Evolutionary conservation across 2,113 vertebrate species (phyloP), one percentile per base, ranked within the genome.

Genomic region (Leptocoma aspasia): DNA sequence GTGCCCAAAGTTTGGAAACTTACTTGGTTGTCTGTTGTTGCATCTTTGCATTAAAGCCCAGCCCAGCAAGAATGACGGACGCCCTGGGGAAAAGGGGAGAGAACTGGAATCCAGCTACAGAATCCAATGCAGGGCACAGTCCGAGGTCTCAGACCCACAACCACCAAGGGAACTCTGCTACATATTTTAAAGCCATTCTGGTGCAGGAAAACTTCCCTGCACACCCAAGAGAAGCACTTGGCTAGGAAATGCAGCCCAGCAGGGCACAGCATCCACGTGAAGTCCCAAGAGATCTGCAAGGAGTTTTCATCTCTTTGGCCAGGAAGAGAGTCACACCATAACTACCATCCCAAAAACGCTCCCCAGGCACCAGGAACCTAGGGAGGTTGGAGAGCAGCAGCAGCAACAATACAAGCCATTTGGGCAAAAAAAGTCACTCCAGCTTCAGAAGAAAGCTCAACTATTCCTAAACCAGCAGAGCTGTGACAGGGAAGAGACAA

Each of bases 21-120:
- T 96, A 99, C 99, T 98, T 99, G 71, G 99, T 99, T 59, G 98
- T 89, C 95, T 99, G 99, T 96, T 99, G 98, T 80, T 99, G 99
- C 99, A 99, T 99, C 95, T 94, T 98, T 69, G 99, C 96, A 47
- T 98, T 98, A 94, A 99, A 99, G 44, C 99, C 99, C 47, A 99
- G 98, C 41, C 99, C 99, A 44, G 99, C 99, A 30, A 99, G 99
- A 96, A 99, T 99, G 94, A 99, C 98, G 0, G 99, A 99, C 0
- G 99, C 99, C 97, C 99, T 99, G 15, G 47, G 92, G 52, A 97
- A 86, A 91, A 89, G 63, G 54, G 41, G 69, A 92, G 82, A 80
- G 27, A 76, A 63, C 15, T 72, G 72, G 65, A 94, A 82, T 71
- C 33, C 44, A 66, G 49, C 24, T 52, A 42, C n/a, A 61, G 64